Base-by-base conservation (phyloP, 2,888 invertebrate genomes). In the Stenodera caucasica region DNA sequence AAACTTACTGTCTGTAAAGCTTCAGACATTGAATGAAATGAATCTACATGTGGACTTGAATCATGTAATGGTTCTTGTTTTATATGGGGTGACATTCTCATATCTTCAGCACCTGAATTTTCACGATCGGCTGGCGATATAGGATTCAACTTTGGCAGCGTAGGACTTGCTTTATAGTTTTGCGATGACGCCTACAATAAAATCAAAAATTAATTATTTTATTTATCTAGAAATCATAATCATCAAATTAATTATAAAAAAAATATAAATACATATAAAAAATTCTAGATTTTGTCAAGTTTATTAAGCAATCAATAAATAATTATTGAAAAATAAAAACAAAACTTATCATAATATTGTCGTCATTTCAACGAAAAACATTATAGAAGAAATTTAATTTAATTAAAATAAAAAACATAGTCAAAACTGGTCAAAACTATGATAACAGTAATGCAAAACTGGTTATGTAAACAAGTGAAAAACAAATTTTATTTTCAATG, bases 101-200 rank as follows among this genome's bases (percentile, higher is more conserved):
- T 80, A 79, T 83, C 81, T 78, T 86, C 83, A 60, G 80, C 78
- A 49, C 73, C 71, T 50, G 67, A 65, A 72, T 81, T 80, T 67
- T 84, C 84, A 65, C 86, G 76, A 73, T 84, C 84, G 69, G 79
- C 79, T 72, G 82, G 81, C 73, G 82, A 80, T 74, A 86, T 83
- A 75, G 86, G 84, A 81, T 85, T 86, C 79, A 85, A 81, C 82
- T 88, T 88, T 83, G 86, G 86, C 81, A 84, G 79, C 72, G 73
- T 76, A 57, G 85, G 85, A 82, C 84, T 86, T 81, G 85, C 84
- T 83, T 86, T 87, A 80, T 84, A 87, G 83, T 86, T 83, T 80
- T 84, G 85, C 74, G 84, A 82, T 72, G 85, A 83, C 79, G 85
- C 83, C 87, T 87, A 63, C 30, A 67, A 58, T 15, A 12, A 57